Evolutionary conservation across 2,113 vertebrate species (phyloP), one percentile per base, ranked within the genome.

Genomic region (Paraplagusia blochii): DNA sequence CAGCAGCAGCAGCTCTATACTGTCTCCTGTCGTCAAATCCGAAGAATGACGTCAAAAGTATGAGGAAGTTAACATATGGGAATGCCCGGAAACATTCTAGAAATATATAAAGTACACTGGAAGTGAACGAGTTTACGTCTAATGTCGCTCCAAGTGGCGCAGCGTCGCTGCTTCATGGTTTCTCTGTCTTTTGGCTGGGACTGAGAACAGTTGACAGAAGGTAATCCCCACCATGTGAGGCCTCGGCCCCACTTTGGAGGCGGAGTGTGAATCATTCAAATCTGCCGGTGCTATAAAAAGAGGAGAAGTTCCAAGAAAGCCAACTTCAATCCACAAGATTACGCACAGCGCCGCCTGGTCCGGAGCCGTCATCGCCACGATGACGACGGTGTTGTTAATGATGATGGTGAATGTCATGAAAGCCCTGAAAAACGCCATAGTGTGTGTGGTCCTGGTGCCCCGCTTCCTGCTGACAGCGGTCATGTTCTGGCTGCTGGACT

Each of bases 401-500:
- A 80, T 88, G 59, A 88, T 88, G 68, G 92, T 94, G 83, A 93
- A 92, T 85, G 90, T 90, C 48, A 77, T 93, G 76, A 89, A 93
- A 82, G 90, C 94, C 46, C 87, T 98, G 74, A 93, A 93, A 77
- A 93, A 93, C 89, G 92, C 90, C 60, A 80, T 92, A 56, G 93
- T 94, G 57, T 96, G 93, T 86, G 86, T 96, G 51, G 87, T 91
- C 33, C 87, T 99, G 62, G 90, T 97, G 85, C 96, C 96, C 61
- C 94, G 95, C 46, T 98, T 99, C 83, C 89, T 98, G 11, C 76
- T 93, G 87, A 94, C 95, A 22, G 96, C 95, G 53, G 80, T 94
- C 81, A 90, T 95, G 89, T 94, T 99, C 55, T 99, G 95, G 94
- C 91, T 97, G 14, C 92, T 99, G 22, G 96, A 99, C 85, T 97